phyloP scores from a whole-genome alignment of 1,140 invertebrate species.

The Cyclargus thomasi region DNA sequence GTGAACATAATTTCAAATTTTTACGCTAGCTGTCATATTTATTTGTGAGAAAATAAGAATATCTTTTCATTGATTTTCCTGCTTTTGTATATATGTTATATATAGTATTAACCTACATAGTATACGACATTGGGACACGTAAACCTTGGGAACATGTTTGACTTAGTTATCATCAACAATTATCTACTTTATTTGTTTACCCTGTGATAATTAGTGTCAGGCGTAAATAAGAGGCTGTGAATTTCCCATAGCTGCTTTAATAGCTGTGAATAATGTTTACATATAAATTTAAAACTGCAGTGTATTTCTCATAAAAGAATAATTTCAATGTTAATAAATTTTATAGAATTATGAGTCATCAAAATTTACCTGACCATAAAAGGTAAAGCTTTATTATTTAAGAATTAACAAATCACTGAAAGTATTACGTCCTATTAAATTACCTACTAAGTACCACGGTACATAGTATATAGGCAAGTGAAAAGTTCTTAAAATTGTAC shows the following conservation, averaged over 20 bases:
- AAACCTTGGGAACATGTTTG: conserved; percentile 6
- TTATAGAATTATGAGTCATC: too few relatives aligned
- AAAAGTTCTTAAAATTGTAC: too few relatives aligned
- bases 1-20: too few relatives aligned
- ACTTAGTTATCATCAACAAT: conserved; percentile 7
- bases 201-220: conserved; percentile 5
- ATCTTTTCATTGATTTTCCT: neutral
- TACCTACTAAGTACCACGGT: too few relatives aligned
- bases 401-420: too few relatives aligned
- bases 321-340: too few relatives aligned
- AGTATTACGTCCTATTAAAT: too few relatives aligned
- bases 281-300: neutral
- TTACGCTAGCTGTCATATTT: too few relatives aligned
- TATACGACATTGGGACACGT: neutral
- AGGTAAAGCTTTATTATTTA: too few relatives aligned
- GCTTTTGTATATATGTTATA: neutral
- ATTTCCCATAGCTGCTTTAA: neutral
- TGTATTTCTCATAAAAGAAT: neutral
- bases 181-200: conserved; percentile 10
- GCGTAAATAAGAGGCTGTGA: conserved; percentile 7
- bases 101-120: too few relatives aligned
- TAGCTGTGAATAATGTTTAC: conserved; percentile 2
- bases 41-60: neutral
- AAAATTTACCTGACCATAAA: too few relatives aligned
- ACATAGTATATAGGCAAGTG: too few relatives aligned